Percentiles rank a stretch among this genome's conserved stretches.
These are phyloP conservation scores for Parelbella ahira DNA, from an alignment of 2,888 invertebrate species.

Conservation along the genomic window DNA sequence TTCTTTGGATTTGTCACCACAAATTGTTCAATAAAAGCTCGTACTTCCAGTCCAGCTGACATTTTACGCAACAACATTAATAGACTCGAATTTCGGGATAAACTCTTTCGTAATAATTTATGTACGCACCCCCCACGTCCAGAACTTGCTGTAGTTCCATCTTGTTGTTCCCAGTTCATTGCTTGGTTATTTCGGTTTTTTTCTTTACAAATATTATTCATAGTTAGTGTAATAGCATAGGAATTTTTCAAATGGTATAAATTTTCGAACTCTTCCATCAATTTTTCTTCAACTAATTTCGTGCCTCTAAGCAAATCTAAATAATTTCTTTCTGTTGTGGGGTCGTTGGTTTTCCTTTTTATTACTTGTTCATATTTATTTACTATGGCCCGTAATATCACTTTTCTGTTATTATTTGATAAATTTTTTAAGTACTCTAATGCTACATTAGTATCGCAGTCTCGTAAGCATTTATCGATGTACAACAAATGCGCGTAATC, in stretches of 20 bases:
- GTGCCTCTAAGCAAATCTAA: conserved; percentile 71
- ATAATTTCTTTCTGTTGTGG: conserved; percentile 60
- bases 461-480: conserved; percentile 59
- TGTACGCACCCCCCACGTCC: conserved; percentile 48
- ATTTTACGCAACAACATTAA: conserved; percentile 49
- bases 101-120: conserved; percentile 44
- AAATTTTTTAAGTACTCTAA: conserved; percentile 57
- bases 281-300: conserved; percentile 43
- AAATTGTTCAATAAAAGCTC: conserved; percentile 55
- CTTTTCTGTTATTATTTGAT: conserved; percentile 46
- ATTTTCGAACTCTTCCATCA: conserved; percentile 54
- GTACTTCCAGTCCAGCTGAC: conserved; percentile 52
- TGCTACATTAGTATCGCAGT: conserved; percentile 59
- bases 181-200: conserved; percentile 39
- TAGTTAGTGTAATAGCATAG: conserved; percentile 45
- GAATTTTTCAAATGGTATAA: conserved; percentile 68
- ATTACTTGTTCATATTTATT: conserved; percentile 68
- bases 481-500: conserved; percentile 59
- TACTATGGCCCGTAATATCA: conserved; percentile 51
- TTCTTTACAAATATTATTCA: conserved; percentile 58
- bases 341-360: conserved; percentile 39
- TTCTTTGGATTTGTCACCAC: conserved; percentile 37
- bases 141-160: conserved; percentile 42
- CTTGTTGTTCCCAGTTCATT: conserved; percentile 40
- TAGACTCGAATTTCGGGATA: conserved; percentile 44